Evolutionary conservation across 2,113 vertebrate species (phyloP).

Genomic region (Eidolon helvum): DNA sequence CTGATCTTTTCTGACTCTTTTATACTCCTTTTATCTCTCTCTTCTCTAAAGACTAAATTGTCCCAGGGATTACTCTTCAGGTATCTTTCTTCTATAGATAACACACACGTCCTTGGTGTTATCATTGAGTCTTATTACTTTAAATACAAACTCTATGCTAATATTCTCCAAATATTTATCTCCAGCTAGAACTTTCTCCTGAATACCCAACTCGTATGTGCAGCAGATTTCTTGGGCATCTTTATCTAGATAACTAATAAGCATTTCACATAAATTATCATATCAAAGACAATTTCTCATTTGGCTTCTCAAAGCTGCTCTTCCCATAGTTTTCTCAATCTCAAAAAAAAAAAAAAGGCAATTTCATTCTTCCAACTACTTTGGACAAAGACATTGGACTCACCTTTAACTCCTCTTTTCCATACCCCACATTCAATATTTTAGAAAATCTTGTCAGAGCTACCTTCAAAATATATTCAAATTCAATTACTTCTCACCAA

Average conservation of each 20-base stretch:
- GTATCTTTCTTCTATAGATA: not conserved
- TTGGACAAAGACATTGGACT: not conserved
- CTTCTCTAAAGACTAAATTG: not conserved
- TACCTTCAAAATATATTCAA: not conserved
- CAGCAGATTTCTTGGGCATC: not conserved
- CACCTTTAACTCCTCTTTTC: not conserved
- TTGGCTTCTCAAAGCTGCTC: not conserved
- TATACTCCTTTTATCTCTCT: not conserved
- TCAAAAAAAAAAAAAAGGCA: not conserved
- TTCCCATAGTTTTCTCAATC: not conserved
- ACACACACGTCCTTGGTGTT: not conserved
- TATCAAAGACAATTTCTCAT: not conserved
- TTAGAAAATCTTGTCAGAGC: not conserved
- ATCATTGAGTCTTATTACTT: not conserved
- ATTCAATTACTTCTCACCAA: not conserved
- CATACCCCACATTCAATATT: not conserved
- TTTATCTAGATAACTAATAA: not conserved
- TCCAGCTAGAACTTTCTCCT: not conserved
- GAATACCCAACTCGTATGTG: not conserved
- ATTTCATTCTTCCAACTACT: not conserved
- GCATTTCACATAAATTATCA: not conserved
- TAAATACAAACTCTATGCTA: not conserved
- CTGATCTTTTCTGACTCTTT: not conserved
- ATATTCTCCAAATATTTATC: not conserved
- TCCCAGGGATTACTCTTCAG: not conserved